A percentile compares a stretch with the other conserved stretches of the same genome.
phyloP scores from a whole-genome alignment of 2,888 invertebrate genomes.

The Shargacucullia verbasci region DNA sequence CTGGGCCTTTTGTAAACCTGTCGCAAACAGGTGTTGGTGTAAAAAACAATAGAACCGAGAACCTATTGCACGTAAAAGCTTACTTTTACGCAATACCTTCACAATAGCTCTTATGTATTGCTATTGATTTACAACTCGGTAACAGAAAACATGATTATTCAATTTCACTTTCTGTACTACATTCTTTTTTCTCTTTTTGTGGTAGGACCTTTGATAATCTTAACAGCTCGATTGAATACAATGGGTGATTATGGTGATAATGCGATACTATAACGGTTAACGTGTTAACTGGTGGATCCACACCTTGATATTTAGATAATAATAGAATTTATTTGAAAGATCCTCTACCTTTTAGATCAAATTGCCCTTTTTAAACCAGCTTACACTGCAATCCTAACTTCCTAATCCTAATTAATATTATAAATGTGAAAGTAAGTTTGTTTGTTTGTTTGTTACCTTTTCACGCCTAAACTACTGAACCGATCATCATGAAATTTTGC shows the following conservation, averaged over 20 bases:
- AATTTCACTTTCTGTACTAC: slow-evolving; percentile 9
- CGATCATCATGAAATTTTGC: too few relatives aligned
- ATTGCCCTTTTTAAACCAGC: too few relatives aligned
- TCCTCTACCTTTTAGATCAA: too few relatives aligned
- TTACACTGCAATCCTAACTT: too few relatives aligned
- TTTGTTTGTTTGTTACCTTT: too few relatives aligned
- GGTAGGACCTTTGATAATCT: slow-evolving; percentile 3
- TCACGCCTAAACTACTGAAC: too few relatives aligned
- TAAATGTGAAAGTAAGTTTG: too few relatives aligned
- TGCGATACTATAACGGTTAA: slow-evolving; percentile 6
- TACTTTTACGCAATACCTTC: slow-evolving; percentile 51
- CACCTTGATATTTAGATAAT: too few relatives aligned
- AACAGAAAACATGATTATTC: slow-evolving; percentile 46
- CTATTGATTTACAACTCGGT: slow-evolving; percentile 23
- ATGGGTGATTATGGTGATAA: slow-evolving; percentile 10
- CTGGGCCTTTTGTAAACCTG: slow-evolving; percentile 62
- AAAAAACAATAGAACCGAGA: slow-evolving; percentile 47
- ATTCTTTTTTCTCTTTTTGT: slow-evolving; percentile 11
- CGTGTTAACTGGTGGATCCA: background rate
- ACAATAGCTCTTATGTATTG: slow-evolving; percentile 56
- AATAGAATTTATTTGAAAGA: too few relatives aligned
- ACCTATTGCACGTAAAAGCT: slow-evolving; percentile 45
- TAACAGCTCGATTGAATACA: slow-evolving; percentile 5
- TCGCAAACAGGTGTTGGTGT: slow-evolving; percentile 41
- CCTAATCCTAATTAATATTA: too few relatives aligned